A percentile compares a stretch with the other conserved stretches of the same genome.
Conservation (phyloP, 2,113 vertebrate species). For the Periophthalmodon schlosseri region DNA sequence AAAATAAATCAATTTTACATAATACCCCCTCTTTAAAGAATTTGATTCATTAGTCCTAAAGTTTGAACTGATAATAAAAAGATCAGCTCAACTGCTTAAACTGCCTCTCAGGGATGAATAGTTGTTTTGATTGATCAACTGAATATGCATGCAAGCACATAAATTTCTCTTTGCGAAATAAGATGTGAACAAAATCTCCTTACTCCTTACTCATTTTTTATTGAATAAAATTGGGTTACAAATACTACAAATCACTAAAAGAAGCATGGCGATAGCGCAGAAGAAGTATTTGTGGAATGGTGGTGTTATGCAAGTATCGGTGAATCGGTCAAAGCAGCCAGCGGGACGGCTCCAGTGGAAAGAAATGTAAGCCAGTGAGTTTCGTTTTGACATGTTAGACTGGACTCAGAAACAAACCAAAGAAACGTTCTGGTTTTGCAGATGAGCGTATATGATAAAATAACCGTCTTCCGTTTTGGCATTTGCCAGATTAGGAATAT, state of each 20-base stretch:
- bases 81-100: too few species aligned
- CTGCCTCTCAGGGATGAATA: too few species aligned
- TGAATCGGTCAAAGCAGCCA: slow-evolving; percentile 30
- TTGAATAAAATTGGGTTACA: not conserved
- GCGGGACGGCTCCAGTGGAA: slow-evolving; percentile 15
- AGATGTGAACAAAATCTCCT: too few species aligned
- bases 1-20: too few species aligned
- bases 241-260: not conserved
- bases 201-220: not conserved
- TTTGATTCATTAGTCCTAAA: not conserved
- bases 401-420: not conserved
- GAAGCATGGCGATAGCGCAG: slow-evolving; percentile 10
- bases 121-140: not conserved
- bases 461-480: not conserved
- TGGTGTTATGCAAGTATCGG: slow-evolving; percentile 39
- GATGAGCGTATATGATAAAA: not conserved
- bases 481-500: slow-evolving; percentile 1
- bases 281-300: slow-evolving; percentile 43
- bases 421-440: slow-evolving; percentile 3
- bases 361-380: slow-evolving; percentile 19
- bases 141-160: not conserved
- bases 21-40: too few species aligned
- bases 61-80: not conserved
- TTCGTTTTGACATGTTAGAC: not conserved
- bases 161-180: not conserved